phyloP scores from a whole-genome alignment of 2,113 vertebrate species.

The Scomber colias region DNA sequence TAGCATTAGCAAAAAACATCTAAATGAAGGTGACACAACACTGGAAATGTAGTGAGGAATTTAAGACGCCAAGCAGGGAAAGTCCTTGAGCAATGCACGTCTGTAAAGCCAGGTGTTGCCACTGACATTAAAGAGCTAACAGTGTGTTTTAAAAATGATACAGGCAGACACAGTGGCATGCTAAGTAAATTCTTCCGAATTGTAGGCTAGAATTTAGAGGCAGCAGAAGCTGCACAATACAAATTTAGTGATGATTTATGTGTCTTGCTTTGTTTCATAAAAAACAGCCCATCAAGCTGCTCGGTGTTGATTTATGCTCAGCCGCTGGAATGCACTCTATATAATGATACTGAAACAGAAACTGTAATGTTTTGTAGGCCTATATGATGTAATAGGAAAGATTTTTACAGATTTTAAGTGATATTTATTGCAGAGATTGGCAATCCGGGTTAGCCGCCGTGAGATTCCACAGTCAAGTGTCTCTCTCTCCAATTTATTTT shows the following conservation, averaged over 20 bases:
- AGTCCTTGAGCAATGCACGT: slow-evolving; percentile 60
- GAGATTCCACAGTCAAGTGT: slow-evolving; percentile 16
- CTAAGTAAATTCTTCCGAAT: slow-evolving; percentile 51
- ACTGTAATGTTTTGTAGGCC: background rate
- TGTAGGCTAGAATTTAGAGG: slow-evolving; percentile 39
- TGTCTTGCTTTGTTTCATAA: slow-evolving; percentile 47
- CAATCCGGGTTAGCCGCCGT: background rate
- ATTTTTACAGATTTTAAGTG: background rate
- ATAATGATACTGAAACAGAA: slow-evolving; percentile 30
- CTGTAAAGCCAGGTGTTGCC: slow-evolving; percentile 75
- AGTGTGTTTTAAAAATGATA: slow-evolving; percentile 30
- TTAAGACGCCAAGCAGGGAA: slow-evolving; percentile 37
- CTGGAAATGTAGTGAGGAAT: slow-evolving; percentile 53
- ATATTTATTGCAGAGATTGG: background rate
- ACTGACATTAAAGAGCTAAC: slow-evolving; percentile 44
- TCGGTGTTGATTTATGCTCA: slow-evolving; percentile 61
- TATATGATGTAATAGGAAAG: background rate
- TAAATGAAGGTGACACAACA: slow-evolving; percentile 13
- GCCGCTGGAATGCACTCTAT: slow-evolving; percentile 31
- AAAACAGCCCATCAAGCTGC: slow-evolving; percentile 33
- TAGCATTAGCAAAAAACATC: background rate
- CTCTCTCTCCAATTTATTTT: slow-evolving; percentile 1
- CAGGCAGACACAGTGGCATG: slow-evolving; percentile 36
- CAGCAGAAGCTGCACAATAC: slow-evolving; percentile 28
- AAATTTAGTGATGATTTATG: slow-evolving; percentile 64